Evolutionary conservation across 1,140 invertebrate species (phyloP), one percentile per base, ranked within the genome.

Genomic region (Leptonema lineaticorne): DNA sequence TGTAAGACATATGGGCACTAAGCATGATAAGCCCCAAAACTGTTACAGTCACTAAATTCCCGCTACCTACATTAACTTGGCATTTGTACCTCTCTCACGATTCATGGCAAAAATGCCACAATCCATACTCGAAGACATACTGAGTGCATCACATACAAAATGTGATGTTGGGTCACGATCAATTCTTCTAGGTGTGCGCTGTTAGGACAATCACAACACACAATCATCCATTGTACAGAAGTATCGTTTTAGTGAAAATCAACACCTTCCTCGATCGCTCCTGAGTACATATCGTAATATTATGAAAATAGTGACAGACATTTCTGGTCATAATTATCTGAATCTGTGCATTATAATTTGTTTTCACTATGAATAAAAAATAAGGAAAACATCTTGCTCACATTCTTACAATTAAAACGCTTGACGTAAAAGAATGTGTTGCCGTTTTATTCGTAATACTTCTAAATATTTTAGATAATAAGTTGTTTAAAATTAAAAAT

Each of bases 1-100:
- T 53, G 50, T 53, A 53, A 53, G 33, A 59, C 33, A 18, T 18
- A 18, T 29, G 30, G 28, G 11, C 57, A 59, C 30, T 59, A 59
- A 30, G 57, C 57, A 59, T 59, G 57, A 33, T 59, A 59, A 59
- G 57, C 57, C 57, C 57, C 57, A 30, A 59, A 59, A 59, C 28
- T 59, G 28, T 59, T 33, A 30, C n/a, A 59, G 30, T 59, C 26
- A 37, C 57, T 59, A 59, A 59, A 16, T n/a, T 59, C 57, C 57
- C 57, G 24, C 57, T 59, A 59, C 57, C 57, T 59, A 59, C 57
- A 22, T 41, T 59, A 59, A 59, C 57, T 33, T n/a, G 30, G 24
- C 57, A 59, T 29, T 33, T 33, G 57, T 59, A 37, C 28, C 28
- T 59, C 28, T 18, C 57, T 30, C 57, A 16, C 50, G 50, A 24